These are phyloP conservation scores for Mormyrus hasselquistii DNA, from an alignment of 2,797 vertebrate genomes.

Conservation along the genomic window DNA sequence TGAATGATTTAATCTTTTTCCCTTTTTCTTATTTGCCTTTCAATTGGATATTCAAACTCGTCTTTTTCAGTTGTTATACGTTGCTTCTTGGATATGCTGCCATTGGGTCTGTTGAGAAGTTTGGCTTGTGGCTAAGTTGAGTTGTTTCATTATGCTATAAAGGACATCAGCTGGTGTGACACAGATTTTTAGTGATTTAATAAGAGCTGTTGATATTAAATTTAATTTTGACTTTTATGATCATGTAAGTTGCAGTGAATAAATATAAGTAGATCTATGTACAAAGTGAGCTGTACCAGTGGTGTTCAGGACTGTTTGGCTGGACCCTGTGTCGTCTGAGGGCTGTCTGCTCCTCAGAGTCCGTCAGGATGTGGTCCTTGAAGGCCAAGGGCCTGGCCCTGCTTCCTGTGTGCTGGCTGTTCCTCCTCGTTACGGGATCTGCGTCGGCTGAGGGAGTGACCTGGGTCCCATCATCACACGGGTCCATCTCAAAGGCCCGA, in stretches of 20 bases:
- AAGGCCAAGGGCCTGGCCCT: not conserved
- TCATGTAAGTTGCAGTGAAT: not conserved
- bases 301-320: not conserved
- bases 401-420: slow-evolving; percentile 7
- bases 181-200: not conserved
- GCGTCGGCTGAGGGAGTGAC: slow-evolving; percentile 43
- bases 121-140: not conserved
- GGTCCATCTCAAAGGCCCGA: slow-evolving; percentile 32
- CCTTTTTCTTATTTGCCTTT: not conserved
- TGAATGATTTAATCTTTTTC: not conserved
- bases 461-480: slow-evolving; percentile 27
- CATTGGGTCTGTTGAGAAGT: not conserved
- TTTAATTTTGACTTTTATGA: not conserved
- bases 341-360: not conserved
- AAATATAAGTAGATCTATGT: not conserved
- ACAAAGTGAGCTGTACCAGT: not conserved
- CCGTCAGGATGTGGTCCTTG: not conserved
- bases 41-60: not conserved
- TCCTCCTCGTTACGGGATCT: not conserved
- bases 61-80: not conserved
- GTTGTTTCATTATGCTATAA: not conserved
- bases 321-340: not conserved
- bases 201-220: not conserved
- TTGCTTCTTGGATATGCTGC: not conserved
- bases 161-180: not conserved